Base-by-base conservation (phyloP, 1,140 invertebrate species). In the Babylonia areolata region DNA sequence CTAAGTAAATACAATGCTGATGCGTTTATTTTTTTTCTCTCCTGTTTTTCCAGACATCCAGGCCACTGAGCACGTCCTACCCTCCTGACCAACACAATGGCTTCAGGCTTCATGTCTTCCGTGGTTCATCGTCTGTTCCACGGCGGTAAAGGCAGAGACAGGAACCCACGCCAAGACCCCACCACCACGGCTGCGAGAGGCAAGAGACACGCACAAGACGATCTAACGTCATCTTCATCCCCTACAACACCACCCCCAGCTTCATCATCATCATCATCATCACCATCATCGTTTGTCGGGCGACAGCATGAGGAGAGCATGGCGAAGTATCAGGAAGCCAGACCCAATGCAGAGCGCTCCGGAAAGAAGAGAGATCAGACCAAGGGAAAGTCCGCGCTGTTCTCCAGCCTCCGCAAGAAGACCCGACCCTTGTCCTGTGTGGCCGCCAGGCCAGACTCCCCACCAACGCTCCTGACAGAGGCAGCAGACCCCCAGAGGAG, bases 401-500 rank as follows among this genome's bases (percentile, higher is more conserved):
- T 80, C 46, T 31, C 40, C 78, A 80, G 78, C 46, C 40, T 80
- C 20, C 28, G 78, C 6, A 54, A 15, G 15, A 51, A 40, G 20
- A 58, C 78, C n/a, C 51, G 78, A 31, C 78, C 78, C 46, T 20
- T 80, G 78, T 80, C 78, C n/a, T 80, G 78, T 37, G 17, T 80
- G 17, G 46, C 40, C 11, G 46, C 78, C 40, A 51, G 46, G 31
- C 78, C 78, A 9, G 78, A 80, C 9, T 80, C 78, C 15, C 78
- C 78, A 23, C 51, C 40, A 28, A 31, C 51, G 28, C 31, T 54
- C 3, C 42, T 33, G 78, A n/a, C n/a, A n/a, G n/a, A n/a, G n/a
- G n/a, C n/a, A n/a, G 78, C 20, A 12, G 3, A 9, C 11, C 28
- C 35, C 11, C 20, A 80, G 40, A 40, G 42, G 0, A 6, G 6